phyloP scores from a whole-genome alignment of 2,888 invertebrate genomes.

The Drosophila sordidula region DNA sequence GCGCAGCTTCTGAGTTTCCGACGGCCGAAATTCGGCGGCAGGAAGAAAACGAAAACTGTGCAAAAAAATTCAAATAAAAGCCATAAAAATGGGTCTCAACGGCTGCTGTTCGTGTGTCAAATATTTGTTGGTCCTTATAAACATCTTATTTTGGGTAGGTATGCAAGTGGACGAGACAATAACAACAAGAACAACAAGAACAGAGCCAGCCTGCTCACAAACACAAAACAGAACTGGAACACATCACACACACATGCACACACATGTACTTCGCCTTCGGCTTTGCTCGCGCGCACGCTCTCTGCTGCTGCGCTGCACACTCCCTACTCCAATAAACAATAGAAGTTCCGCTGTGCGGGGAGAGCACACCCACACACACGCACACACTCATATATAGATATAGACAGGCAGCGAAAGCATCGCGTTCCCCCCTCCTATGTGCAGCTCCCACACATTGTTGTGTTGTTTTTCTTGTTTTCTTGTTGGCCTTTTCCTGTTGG shows the following conservation, averaged over 20 bases:
- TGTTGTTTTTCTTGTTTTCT: constrained; percentile 62
- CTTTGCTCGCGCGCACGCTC: constrained; percentile 63
- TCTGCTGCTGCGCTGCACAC: constrained; percentile 35
- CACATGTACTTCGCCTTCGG: constrained; percentile 23
- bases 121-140: constrained; percentile 84
- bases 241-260: constrained; percentile 15
- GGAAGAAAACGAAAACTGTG: constrained; percentile 49
- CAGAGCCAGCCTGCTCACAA: constrained; percentile 37
- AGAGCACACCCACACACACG: constrained; percentile 43
- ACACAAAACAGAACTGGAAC: constrained; percentile 60
- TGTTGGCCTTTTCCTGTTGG: constrained; percentile 62
- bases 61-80: constrained; percentile 33
- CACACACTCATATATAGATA: constrained; percentile 6
- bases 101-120: constrained; percentile 85
- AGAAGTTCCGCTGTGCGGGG: constrained; percentile 58
- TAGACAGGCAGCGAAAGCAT: constrained; percentile 52
- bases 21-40: constrained; percentile 37
- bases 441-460: constrained; percentile 52
- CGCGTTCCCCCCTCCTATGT: constrained; percentile 25
- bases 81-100: constrained; percentile 83
- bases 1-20: constrained; percentile 49
- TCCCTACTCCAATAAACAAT: constrained; percentile 68
- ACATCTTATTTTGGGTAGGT: constrained; percentile 85
- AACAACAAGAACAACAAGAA: constrained; percentile 39
- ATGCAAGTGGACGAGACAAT: constrained; percentile 36